Evolutionary conservation across 2,113 vertebrate species (phyloP).

Genomic region (Eptesicus fuscus): DNA sequence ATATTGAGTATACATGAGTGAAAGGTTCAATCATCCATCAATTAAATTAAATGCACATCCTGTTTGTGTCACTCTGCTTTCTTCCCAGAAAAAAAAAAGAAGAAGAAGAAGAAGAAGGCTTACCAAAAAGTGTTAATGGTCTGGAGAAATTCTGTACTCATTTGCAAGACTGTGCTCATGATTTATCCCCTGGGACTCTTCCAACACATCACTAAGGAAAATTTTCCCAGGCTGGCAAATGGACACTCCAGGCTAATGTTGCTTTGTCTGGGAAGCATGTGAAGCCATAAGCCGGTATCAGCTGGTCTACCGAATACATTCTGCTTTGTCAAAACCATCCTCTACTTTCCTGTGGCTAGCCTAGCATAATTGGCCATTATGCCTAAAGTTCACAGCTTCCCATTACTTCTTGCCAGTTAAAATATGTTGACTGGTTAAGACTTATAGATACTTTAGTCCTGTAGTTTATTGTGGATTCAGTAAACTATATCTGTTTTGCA

Average conservation of each 20-base stretch:
- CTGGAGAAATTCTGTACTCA: slow-evolving; percentile 25
- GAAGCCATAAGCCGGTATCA: neutral
- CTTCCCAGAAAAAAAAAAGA: neutral
- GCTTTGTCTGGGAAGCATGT: neutral
- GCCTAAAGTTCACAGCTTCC: neutral
- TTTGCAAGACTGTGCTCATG: slow-evolving; percentile 5
- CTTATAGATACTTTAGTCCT: neutral
- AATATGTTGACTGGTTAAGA: neutral
- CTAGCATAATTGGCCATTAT: neutral
- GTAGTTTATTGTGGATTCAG: neutral
- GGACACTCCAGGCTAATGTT: neutral
- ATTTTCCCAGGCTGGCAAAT: neutral
- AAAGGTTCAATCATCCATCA: neutral
- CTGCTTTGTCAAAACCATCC: neutral
- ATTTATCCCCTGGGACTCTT: slow-evolving; percentile 7
- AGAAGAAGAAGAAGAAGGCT: neutral
- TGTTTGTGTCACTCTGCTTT: slow-evolving; percentile 10
- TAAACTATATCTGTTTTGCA: neutral
- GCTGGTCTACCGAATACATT: neutral
- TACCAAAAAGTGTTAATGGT: neutral
- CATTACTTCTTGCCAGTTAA: neutral
- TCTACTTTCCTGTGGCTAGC: neutral
- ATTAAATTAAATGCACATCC: slow-evolving; percentile 19
- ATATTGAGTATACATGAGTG: neutral
- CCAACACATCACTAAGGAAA: neutral